phyloP scores from a whole-genome alignment of 2,113 vertebrate genomes.

The Pluvialis apricaria region DNA sequence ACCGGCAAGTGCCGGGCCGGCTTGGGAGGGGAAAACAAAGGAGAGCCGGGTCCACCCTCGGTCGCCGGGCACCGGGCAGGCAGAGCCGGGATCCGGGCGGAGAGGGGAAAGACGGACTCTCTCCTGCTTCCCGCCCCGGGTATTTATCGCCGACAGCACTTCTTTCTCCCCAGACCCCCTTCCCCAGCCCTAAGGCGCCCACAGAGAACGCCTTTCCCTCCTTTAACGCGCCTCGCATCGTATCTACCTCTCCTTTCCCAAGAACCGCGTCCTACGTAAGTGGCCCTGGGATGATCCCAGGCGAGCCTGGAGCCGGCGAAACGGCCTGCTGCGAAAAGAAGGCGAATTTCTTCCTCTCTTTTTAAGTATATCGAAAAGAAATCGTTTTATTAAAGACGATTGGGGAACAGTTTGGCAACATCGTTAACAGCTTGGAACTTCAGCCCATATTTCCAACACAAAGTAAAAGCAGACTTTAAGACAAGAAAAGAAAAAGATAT shows the following conservation, averaged over 20 bases:
- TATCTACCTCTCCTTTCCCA: background rate
- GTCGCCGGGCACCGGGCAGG: background rate
- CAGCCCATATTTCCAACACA: slow-evolving; percentile 26
- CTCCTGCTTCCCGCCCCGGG: background rate
- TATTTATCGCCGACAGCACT: background rate
- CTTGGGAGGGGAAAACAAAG: background rate
- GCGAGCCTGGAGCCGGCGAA: background rate
- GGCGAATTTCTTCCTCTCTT: background rate
- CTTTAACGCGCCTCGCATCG: rapidly evolving
- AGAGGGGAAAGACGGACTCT: background rate
- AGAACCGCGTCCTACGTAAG: background rate
- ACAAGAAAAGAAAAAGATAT: background rate
- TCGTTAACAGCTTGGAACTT: slow-evolving; percentile 26
- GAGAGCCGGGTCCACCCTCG: background rate
- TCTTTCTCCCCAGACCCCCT: background rate
- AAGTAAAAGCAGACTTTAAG: slow-evolving; percentile 8
- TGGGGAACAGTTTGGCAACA: background rate
- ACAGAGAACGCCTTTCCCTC: no score
- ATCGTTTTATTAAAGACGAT: slow-evolving; percentile 64
- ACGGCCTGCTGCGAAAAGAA: background rate
- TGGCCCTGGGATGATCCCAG: background rate
- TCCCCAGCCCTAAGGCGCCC: background rate
- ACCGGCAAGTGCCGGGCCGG: background rate
- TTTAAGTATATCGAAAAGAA: slow-evolving; percentile 24
- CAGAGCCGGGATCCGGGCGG: background rate